Base-by-base conservation (phyloP, 2,888 invertebrate genomes). In the Orthosia gothica region DNA sequence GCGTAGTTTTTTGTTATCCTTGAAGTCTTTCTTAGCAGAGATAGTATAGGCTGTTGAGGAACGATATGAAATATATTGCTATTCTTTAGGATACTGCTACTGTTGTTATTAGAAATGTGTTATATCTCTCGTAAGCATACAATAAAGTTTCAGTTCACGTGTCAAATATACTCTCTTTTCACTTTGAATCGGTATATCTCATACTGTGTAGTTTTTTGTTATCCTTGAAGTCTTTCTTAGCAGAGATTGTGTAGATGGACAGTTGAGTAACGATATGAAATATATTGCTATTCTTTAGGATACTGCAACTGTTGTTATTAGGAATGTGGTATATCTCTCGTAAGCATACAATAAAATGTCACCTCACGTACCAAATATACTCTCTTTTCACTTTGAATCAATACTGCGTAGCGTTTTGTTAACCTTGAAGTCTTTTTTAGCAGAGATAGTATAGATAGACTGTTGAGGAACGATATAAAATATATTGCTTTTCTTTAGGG, bases 311-410 rank as follows among this genome's bases (percentile, higher is more conserved):
- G 26, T n/a, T 68, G 26, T 45, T 47, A 47, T 62, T 47, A 23
- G 23, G 18, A 7, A 12, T 47, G 26, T 26, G 61, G n/a, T 32
- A 32, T 32, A 32, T 32, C 32, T 32, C 5, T 32, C 13, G 52
- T 20, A 18, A 47, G 26, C 20, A 23, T 40, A 20, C 18, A 50
- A 71, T 57, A 40, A 47, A 71, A 15, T 52, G 18, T 45, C 12
- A 50, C 4, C 23, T 58, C 16, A 45, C 26, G 20, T 52, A 20
- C 45, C 7, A 16, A 59, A 26, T 26, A 20, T 2, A 58, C 16
- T 18, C 18, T 45, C 45, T 61, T 61, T 72, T 72, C 26, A 45
- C 18, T 72, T 45, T 59, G 26, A 59, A 59, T 52, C 50, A 26
- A 26, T 26, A 26, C 26, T 26, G 26, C 26, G 26, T 26, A 26